Evolutionary conservation across 1,140 invertebrate species (phyloP).

Genomic region (Cardiocondyla obscurior): DNA sequence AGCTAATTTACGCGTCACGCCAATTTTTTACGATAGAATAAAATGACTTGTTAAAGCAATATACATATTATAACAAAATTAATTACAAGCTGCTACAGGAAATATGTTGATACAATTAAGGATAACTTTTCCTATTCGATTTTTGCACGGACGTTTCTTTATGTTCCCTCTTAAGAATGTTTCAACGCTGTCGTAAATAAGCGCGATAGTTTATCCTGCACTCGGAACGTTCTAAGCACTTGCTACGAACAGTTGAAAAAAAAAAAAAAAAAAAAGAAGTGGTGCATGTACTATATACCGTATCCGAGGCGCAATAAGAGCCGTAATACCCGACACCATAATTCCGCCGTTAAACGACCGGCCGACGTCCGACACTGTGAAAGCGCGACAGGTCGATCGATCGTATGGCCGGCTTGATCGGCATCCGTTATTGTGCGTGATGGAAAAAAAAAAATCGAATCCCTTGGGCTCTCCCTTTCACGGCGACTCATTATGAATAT

Average conservation of each 20-base stretch:
- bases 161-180: slow-evolving; percentile 5
- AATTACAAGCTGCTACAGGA: neutral
- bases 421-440: slow-evolving; percentile 38
- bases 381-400: slow-evolving; percentile 40
- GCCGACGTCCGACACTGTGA: slow-evolving; percentile 12
- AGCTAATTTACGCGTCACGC: too few species aligned
- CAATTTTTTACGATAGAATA: too few species aligned
- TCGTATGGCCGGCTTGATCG: slow-evolving; percentile 20
- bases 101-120: neutral
- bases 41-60: neutral
- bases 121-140: neutral
- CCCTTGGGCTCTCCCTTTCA: slow-evolving; percentile 43
- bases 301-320: slow-evolving; percentile 25
- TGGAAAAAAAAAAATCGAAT: slow-evolving; percentile 49
- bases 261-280: slow-evolving; percentile 42
- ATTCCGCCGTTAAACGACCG: slow-evolving; percentile 20
- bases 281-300: neutral
- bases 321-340: slow-evolving; percentile 26
- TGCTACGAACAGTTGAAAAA: slow-evolving; percentile 8
- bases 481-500: slow-evolving; percentile 52
- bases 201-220: slow-evolving; percentile 15
- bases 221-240: slow-evolving; percentile 8
- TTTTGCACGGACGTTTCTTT: neutral
- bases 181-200: slow-evolving; percentile 14
- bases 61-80: neutral